Base-by-base conservation (phyloP, 2,888 invertebrate genomes). In the Drosophila maculinotata region DNA sequence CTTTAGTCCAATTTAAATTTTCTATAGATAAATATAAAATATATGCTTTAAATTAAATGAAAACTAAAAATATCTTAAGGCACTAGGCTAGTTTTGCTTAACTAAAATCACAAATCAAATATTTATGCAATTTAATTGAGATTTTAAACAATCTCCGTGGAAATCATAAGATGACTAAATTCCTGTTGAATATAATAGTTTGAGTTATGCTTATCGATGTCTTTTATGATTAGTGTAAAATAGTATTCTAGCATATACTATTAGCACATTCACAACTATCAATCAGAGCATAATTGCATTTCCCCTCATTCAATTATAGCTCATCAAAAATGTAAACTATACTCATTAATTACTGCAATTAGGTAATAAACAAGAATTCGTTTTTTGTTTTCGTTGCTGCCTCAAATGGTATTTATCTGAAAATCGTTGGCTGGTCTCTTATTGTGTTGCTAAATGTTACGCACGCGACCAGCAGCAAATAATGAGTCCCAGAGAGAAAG, bases 271-370 rank as follows among this genome's bases (percentile, higher is more conserved):
- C 0, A 1, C 9, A 25, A 38, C 35, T 12, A 65, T 52, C 47
- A 67, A 79, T 76, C 56, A 77, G 31, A 41, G 33, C 20, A 30
- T 48, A 36, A 51, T 41, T 68, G 52, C 3, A n/a, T 35, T 10
- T 33, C n/a, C 7, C 45, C 28, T n/a, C 35, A 25, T 52, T 44
- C 44, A 71, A 63, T 60, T 54, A 69, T 3, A 26, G 10, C 38
- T 59, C 49, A 48, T 74, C 58, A 57, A 44, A 65, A 62, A 51
- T 68, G 69, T 76, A 85, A 82, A 70, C 74, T 67, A 63, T 68
- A 63, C 78, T 72, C 84, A 81, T 82, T 87, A 85, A 81, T 87
- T 78, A 85, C 69, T 68, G 68, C 85, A 82, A 82, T 82, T 82
- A 87, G 62, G 62, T 56, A 71, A 62, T 58, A 58, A 52, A 56